These are phyloP conservation scores for Lagopus muta DNA, from an alignment of 2,113 vertebrate genomes.

Conservation along the genomic window DNA sequence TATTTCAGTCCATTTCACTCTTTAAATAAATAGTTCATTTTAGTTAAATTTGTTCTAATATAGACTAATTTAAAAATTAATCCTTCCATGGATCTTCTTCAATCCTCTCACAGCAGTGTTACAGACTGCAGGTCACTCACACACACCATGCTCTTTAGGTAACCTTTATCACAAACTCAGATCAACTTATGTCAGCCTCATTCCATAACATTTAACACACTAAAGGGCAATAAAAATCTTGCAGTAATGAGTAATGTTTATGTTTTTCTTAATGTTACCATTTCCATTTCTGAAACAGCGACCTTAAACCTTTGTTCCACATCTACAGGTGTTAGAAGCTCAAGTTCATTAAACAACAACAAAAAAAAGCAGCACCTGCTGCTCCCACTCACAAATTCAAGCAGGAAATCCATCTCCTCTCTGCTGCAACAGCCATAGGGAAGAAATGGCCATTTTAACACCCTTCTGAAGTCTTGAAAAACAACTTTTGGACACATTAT, in stretches of 20 bases:
- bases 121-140: constrained; percentile 17
- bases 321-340: not conserved
- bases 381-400: not conserved
- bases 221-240: constrained; percentile 49
- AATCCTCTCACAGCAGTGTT: not conserved
- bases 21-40: not conserved
- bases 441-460: not conserved
- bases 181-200: constrained; percentile 31
- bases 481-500: not conserved
- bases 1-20: not conserved
- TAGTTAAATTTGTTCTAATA: not conserved
- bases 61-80: not conserved
- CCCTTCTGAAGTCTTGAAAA: constrained; percentile 11
- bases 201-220: constrained; percentile 54
- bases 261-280: constrained; percentile 25
- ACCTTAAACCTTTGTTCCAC: not conserved
- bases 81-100: not conserved
- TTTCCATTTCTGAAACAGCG: not conserved
- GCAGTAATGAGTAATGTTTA: constrained; percentile 1
- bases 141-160: not conserved
- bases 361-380: not conserved
- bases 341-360: not conserved
- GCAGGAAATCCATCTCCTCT: not conserved
- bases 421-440: not conserved
- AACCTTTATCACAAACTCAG: constrained; percentile 55